Percentiles rank a stretch among this genome's conserved stretches.
These are phyloP conservation scores for Struthidea cinerea DNA, from an alignment of 2,113 vertebrate genomes.

Conservation along the genomic window DNA sequence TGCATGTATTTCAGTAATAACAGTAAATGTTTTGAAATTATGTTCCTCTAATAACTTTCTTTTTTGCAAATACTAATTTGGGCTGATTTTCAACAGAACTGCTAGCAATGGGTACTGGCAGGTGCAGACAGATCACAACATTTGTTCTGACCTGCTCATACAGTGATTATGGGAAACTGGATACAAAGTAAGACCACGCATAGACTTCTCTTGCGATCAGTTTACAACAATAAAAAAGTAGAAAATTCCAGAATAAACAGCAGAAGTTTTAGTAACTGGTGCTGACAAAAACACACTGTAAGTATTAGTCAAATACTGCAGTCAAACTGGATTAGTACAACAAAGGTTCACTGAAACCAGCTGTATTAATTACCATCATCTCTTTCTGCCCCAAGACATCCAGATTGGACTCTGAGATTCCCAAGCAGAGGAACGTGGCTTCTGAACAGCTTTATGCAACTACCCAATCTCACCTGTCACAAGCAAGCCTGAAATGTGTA, in stretches of 20 bases:
- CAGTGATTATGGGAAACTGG: neutral
- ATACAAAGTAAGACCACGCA: neutral
- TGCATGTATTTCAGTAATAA: neutral
- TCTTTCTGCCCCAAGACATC: neutral
- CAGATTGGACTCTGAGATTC: neutral
- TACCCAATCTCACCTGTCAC: neutral
- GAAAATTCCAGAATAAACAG: neutral
- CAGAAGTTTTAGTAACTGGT: neutral
- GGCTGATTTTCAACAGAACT: neutral
- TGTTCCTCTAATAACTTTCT: neutral
- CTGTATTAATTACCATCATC: neutral
- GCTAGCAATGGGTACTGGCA: neutral
- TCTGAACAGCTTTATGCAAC: neutral
- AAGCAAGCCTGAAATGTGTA: neutral
- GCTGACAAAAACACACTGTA: neutral
- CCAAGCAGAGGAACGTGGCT: neutral
- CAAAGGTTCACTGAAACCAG: neutral
- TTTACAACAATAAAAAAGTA: neutral
- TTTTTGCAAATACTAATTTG: neutral
- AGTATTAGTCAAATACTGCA: neutral
- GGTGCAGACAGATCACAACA: neutral
- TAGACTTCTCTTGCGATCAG: neutral
- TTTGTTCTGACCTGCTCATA: neutral
- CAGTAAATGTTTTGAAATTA: neutral
- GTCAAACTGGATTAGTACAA: neutral